Base-by-base conservation (phyloP, 2,888 invertebrate species). In the Himalopsyche tibetana region DNA sequence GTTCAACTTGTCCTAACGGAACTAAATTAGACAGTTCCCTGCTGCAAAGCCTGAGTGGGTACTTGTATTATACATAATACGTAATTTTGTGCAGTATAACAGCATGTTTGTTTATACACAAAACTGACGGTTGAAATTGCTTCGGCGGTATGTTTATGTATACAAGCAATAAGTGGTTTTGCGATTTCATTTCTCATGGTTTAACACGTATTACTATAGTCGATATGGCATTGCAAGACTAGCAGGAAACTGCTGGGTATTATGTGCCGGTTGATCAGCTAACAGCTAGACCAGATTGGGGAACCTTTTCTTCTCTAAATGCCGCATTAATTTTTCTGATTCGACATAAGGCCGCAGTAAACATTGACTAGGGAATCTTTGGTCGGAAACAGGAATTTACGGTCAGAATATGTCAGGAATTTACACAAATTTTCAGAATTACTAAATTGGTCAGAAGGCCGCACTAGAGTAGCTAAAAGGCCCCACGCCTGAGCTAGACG, bases 1-100 rank as follows among this genome's bases (percentile, higher is more conserved):
- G 63, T 63, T 63, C 63, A 19, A 19, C 63, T 56, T 28, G 63
- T 63, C 19, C 63, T 63, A 63, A 63, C 63, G 63, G 63, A 63
- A 63, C 63, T 63, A 63, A 63, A 63, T 63, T 63, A 28, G 63
- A 19, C 15, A 28, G 28, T n/a, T 63, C 19, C 19, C 63, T 28
- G 9, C 19, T 63, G 28, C 15, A n/a, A 6, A 28, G 56, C 17
- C 9, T 11, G n/a, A 56, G 63, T 28, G 8, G 63, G 63, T 63
- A 19, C 11, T 45, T 28, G 28, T 28, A 28, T 28, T 8, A 45
- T 40, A 40, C 40, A n/a, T 56, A 56, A 56, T 56, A 63, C 63
- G 8, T 63, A 63, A 51, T 51, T 3, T 15, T 51, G 8, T 51
- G 15, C 4, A 63, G 8, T n/a, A 28, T 63, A 63, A 19, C 63